phyloP scores from a whole-genome alignment of 2,888 invertebrate species.

The Pandemis cinnamomeana region DNA sequence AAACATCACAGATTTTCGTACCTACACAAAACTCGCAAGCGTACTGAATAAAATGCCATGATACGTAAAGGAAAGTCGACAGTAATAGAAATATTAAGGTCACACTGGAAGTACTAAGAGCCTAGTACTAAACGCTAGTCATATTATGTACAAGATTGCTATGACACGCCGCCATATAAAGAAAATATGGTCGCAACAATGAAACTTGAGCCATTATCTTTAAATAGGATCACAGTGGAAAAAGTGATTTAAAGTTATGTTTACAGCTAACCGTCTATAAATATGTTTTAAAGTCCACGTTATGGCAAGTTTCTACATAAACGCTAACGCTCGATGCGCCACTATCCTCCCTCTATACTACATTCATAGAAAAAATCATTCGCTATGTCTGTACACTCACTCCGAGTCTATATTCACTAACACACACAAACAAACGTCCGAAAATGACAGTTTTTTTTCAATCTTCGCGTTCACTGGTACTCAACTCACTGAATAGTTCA shows the following conservation, averaged over 20 bases:
- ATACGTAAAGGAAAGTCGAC: slow-evolving; percentile 59
- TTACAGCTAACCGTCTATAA: slow-evolving; percentile 61
- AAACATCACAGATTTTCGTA: slow-evolving; percentile 79
- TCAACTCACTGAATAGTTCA: slow-evolving; percentile 35
- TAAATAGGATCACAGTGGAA: slow-evolving; percentile 85
- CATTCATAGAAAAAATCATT: slow-evolving; percentile 79
- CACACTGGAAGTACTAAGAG: slow-evolving; percentile 77
- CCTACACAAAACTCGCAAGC: slow-evolving; percentile 66
- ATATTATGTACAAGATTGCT: slow-evolving; percentile 78
- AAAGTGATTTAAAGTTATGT: slow-evolving; percentile 81
- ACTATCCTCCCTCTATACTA: slow-evolving; percentile 73
- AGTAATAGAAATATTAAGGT: slow-evolving; percentile 74
- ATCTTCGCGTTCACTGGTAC: slow-evolving; percentile 42
- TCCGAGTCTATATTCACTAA: slow-evolving; percentile 54
- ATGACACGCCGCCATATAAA: slow-evolving; percentile 55
- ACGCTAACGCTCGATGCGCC: slow-evolving; percentile 72
- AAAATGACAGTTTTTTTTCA: slow-evolving; percentile 29
- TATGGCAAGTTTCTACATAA: slow-evolving; percentile 82
- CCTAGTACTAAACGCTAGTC: slow-evolving; percentile 70
- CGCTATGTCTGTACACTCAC: slow-evolving; percentile 75
- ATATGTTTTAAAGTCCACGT: slow-evolving; percentile 76
- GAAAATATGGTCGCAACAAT: slow-evolving; percentile 71
- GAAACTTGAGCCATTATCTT: slow-evolving; percentile 80
- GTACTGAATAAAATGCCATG: slow-evolving; percentile 61
- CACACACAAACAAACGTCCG: slow-evolving; percentile 51